Evolutionary conservation across 2,113 vertebrate species (phyloP).

Genomic region (Gymnocephalus cernua): DNA sequence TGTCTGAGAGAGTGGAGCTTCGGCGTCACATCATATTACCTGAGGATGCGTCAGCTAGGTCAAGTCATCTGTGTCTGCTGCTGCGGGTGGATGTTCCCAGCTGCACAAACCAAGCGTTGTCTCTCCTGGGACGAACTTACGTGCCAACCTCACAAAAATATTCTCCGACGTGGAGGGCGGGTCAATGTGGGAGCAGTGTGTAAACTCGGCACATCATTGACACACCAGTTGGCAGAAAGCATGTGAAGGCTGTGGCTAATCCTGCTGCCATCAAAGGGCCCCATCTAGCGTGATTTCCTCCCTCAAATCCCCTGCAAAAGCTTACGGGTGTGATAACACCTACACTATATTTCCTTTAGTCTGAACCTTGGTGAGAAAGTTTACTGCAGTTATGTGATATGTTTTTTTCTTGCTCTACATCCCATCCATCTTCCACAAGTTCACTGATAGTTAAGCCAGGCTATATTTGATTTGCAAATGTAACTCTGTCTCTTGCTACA

Average conservation of each 20-base stretch:
- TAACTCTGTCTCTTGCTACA: conserved; percentile 38
- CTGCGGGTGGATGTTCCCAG: conserved; percentile 44
- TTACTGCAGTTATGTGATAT: conserved; percentile 30
- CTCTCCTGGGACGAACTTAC: conserved; percentile 52
- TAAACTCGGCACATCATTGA: conserved; percentile 47
- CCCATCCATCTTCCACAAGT: conserved; percentile 19
- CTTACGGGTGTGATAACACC: conserved; percentile 60
- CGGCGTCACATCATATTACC: conserved; percentile 73
- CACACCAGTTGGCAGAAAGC: conserved; percentile 40
- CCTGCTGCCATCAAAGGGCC: conserved; percentile 38
- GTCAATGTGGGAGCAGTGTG: conserved; percentile 33
- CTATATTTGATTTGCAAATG: conserved; percentile 40
- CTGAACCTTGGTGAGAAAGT: conserved; percentile 32
- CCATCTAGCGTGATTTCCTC: conserved; percentile 12
- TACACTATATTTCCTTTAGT: conserved; percentile 27
- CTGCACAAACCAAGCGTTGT: conserved; percentile 33
- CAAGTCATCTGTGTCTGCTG: conserved; percentile 64
- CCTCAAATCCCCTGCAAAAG: conserved; percentile 44
- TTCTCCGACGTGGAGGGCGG: conserved; percentile 24
- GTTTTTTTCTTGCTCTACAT: conserved; percentile 44
- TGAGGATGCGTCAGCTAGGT: conserved; percentile 55
- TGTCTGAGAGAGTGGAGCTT: conserved; percentile 24
- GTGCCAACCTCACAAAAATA: conserved; percentile 40
- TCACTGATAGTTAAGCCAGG: conserved; percentile 35
- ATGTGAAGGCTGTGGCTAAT: conserved; percentile 43